Base-by-base conservation (phyloP, 2,113 vertebrate species). In the Mellivora capensis region DNA sequence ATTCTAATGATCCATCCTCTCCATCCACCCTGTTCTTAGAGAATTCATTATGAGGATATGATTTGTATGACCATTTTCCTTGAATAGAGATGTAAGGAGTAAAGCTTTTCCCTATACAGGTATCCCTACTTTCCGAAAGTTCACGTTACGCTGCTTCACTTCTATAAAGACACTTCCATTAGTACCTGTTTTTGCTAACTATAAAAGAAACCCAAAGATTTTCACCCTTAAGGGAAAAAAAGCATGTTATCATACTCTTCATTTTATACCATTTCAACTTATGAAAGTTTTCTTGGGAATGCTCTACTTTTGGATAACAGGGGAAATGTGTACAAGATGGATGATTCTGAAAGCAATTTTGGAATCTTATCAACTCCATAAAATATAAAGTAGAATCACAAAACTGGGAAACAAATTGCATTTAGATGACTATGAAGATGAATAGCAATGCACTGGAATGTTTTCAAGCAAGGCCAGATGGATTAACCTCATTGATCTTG, bases 351-450 rank as follows among this genome's bases (percentile, higher is more conserved):
- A 96, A 96, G 93, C 61, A 79, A 82, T 97, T 90, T 77, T 94
- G 85, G 77, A 96, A 92, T 92, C 59, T 95, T 90, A 88, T 80
- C 95, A 96, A 52, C 84, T 93, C 61, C 67, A 54, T 83, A 94
- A 94, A 97, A 96, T n/a, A 93, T 39, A 88, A 96, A 95, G 29
- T 71, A 23, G 74, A 89, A 86, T 96, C 76, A 87, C 80, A 86
- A 96, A 93, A 86, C 84, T 79, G 47, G 49, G 14, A 47, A 72
- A 82, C 29, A 93, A 94, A 96, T 82, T 84, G 47, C 47, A 77
- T 83, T 96, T 79, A 96, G 94, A 96, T 85, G 42, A 93, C 54
- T 69, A 59, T 82, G 72, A 94, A 96, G 57, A 97, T 97, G 93
- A 97, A 95, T 83, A 31, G 7, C 44, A 76, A 59, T 59, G 4